Base-by-base conservation (phyloP, 1,140 invertebrate species). In the Rhagoletis pomonella region DNA sequence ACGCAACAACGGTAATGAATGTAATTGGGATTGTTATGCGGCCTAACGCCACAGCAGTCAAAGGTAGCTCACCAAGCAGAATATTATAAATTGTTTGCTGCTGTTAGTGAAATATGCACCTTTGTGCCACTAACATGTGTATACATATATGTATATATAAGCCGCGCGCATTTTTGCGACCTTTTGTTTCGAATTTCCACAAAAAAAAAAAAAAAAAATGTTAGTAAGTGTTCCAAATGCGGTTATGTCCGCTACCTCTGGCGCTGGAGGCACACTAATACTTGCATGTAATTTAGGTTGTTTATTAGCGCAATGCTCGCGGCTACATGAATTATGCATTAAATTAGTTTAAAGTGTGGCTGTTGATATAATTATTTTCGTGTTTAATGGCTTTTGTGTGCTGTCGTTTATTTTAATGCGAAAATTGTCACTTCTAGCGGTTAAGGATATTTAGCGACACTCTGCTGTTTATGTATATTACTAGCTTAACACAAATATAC, bases 1-100 rank as follows among this genome's bases (percentile, higher is more conserved):
- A 47, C 42, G 7, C 14, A 47, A 81, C 19, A 55, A 19, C 1
- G 73, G 17, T 81, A 81, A 81, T 81, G 73, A 81, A 81, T 81
- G 47, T 55, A 81, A 81, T 29, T 29, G 14, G 55, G 44, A 50
- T 77, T 77, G 44, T 77, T n/a, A 39, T 17, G 73, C 47, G 19
- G 73, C 17, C 39, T 3, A 29, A 19, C 73, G 47, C 47, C 42
- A 81, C 17, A 29, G 10, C 4, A 67, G 29, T 6, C 64, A 81
- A 29, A 55, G 73, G n/a, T 17, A 5, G 19, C n/a, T 42, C 19
- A n/a, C 50, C n/a, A 29, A 55, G 50, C 73, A 19, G 73, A 58
- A 55, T 81, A 58, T 55, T 81, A 55, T 58, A 17, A 29, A 73
- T 47, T 55, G 29, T 39, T 65, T 65, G 67, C 14, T 73, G 17